phyloP scores from a whole-genome alignment of 2,888 invertebrate species.

The Tethea ocularis region DNA sequence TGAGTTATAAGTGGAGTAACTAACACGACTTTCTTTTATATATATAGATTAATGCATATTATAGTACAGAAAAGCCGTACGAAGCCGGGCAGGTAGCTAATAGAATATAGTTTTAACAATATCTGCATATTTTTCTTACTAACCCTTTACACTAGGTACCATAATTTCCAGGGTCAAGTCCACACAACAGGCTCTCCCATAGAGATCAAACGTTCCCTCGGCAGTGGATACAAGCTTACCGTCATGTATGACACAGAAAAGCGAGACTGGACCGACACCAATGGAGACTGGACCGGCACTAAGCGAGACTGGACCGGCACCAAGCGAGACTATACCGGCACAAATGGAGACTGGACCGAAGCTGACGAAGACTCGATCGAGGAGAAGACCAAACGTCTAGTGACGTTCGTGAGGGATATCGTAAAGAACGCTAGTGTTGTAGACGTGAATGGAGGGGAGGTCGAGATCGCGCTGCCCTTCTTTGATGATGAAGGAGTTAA shows the following conservation, averaged over 20 bases:
- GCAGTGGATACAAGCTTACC: conserved; percentile 81
- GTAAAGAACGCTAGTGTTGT: conserved; percentile 73
- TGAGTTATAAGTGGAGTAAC: too few relatives aligned
- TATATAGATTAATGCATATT: too few relatives aligned
- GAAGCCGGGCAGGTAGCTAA: too few relatives aligned
- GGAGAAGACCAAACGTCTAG: conserved; percentile 66
- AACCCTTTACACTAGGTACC: too few relatives aligned
- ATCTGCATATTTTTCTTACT: too few relatives aligned
- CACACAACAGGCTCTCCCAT: conserved; percentile 83
- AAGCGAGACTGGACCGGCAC: background rate
- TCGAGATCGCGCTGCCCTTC: conserved; percentile 79
- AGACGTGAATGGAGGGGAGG: conserved; percentile 62
- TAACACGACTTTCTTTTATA: too few relatives aligned
- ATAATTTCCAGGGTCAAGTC: conserved; percentile 75
- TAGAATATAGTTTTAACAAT: too few relatives aligned
- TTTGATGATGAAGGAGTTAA: conserved; percentile 74
- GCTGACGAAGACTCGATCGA: conserved; percentile 25
- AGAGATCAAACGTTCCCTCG: conserved; percentile 81
- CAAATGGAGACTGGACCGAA: conserved; percentile 19
- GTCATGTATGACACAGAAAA: conserved; percentile 60
- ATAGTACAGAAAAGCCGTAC: too few relatives aligned
- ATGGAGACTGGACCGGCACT: conserved; percentile 15
- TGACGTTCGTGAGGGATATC: conserved; percentile 62
- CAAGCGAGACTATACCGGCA: conserved; percentile 18
- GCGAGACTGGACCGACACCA: conserved; percentile 12